Evolutionary conservation across 2,113 vertebrate species (phyloP), one percentile per base, ranked within the genome.

Genomic region (Bos javanicus): DNA sequence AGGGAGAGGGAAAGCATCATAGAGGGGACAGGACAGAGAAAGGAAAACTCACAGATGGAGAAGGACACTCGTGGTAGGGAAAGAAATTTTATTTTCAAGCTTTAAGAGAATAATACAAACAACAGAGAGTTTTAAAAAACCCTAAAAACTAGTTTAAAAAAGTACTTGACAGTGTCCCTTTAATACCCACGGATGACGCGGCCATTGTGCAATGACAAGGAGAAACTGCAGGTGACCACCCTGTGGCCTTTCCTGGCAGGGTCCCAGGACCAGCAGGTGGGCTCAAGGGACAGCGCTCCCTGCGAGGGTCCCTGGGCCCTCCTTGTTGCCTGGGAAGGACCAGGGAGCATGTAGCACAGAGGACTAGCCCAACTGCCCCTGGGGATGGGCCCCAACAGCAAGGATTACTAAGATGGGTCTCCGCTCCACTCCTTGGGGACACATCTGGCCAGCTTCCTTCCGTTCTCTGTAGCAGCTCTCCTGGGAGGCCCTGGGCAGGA

Each of bases 41-140:
- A 91, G 95, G 96, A 62, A 95, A 97, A 48, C 60, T 62, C 91
- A 84, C 62, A 71, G 36, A 87, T 86, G 94, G 98, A 98, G 98
- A 98, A 98, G 97, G 97, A 98, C 98, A 98, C 98, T 85, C 94
- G 84, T 48, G 1, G n/a, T 98, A 98, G 98, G 98, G 98, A 99
- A 99, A 99, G 98, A 98, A 97, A 97, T 98, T 99, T 99, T 99
- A 99, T 99, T 99, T 98, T 98, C 99, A 99, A 99, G 98, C 98
- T 98, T 98, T 98, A 98, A 99, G 99, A 99, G 98, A 99, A 98
- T 98, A 99, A 98, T 99, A 98, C 98, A 98, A 99, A 99, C 98
- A 98, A 98, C 98, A 98, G 98, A 98, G 98, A 99, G 98, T 98
- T 98, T 98, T 98, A 99, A 98, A 99, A 98, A 98, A 98, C 98